Conservation (phyloP, 2,113 vertebrate genomes). For the Hippocampus abdominalis region DNA sequence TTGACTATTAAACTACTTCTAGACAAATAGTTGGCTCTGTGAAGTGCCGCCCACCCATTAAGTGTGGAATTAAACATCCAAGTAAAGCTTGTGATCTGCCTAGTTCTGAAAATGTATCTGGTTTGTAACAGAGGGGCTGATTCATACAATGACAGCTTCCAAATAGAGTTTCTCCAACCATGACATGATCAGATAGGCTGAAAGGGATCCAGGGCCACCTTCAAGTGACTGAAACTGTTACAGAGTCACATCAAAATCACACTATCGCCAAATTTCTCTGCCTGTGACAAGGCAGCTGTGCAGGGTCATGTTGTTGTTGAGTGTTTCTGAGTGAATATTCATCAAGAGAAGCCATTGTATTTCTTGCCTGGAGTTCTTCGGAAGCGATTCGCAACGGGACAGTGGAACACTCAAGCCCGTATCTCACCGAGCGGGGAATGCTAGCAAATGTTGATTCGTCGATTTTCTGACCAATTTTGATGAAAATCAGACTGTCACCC, state of each 20-base stretch:
- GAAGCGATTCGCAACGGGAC: no score
- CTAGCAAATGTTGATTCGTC: no score
- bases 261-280: no score
- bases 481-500: no score
- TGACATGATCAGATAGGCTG: neutral
- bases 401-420: no score
- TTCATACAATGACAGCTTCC: neutral
- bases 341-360: no score
- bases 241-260: neutral
- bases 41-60: neutral
- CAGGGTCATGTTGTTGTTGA: no score
- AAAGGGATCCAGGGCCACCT: neutral
- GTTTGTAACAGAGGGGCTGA: neutral
- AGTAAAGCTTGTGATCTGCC: neutral
- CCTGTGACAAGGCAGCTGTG: no score
- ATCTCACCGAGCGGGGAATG: no score
- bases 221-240: neutral
- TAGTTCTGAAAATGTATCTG: neutral
- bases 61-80: constrained; percentile 2
- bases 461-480: no score
- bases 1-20: neutral
- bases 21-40: neutral
- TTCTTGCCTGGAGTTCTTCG: no score
- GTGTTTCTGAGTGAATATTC: no score
- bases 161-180: neutral